Evolutionary conservation across 2,797 vertebrate genomes (phyloP).

Genomic region (Onychomys leucogaster): DNA sequence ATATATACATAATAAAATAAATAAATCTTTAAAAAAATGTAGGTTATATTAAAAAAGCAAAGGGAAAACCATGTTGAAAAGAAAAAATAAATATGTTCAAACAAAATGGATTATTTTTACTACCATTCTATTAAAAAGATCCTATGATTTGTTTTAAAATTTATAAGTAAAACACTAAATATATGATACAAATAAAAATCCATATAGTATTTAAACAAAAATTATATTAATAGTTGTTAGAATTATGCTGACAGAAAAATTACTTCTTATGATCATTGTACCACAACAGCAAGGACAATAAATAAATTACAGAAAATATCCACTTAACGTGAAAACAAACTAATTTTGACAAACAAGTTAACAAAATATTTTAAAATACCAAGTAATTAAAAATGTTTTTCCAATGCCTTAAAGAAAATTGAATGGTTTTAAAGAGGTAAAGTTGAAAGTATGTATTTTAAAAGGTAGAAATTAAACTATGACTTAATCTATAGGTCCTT

Average conservation of each 20-base stretch:
- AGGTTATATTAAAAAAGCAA: constrained; percentile 56
- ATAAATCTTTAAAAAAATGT: constrained; percentile 35
- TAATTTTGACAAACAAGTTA: constrained; percentile 54
- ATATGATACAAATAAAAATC: constrained; percentile 12
- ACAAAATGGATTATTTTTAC: constrained; percentile 43
- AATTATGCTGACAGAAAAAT: constrained; percentile 55
- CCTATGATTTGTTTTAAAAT: constrained; percentile 45
- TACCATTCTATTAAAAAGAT: constrained; percentile 40
- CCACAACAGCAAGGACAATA: constrained; percentile 5
- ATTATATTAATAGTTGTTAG: constrained; percentile 43
- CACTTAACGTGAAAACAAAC: not conserved
- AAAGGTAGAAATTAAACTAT: constrained; percentile 59
- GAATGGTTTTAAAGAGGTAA: constrained; percentile 31
- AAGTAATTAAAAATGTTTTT: constrained; percentile 52
- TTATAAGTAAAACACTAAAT: constrained; percentile 40
- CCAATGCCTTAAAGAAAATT: constrained; percentile 47
- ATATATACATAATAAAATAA: no score
- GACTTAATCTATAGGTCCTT: constrained; percentile 23
- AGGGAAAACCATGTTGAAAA: constrained; percentile 39
- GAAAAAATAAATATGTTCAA: constrained; percentile 49
- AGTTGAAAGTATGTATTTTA: constrained; percentile 38
- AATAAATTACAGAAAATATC: constrained; percentile 51
- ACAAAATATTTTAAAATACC: constrained; percentile 44
- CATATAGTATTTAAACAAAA: constrained; percentile 55
- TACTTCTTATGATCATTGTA: constrained; percentile 42